Percentiles rank a stretch among this genome's conserved stretches.
These are phyloP conservation scores for Paracyprichromis sp. DNA, from an alignment of 2,113 vertebrate species.

Conservation along the genomic window DNA sequence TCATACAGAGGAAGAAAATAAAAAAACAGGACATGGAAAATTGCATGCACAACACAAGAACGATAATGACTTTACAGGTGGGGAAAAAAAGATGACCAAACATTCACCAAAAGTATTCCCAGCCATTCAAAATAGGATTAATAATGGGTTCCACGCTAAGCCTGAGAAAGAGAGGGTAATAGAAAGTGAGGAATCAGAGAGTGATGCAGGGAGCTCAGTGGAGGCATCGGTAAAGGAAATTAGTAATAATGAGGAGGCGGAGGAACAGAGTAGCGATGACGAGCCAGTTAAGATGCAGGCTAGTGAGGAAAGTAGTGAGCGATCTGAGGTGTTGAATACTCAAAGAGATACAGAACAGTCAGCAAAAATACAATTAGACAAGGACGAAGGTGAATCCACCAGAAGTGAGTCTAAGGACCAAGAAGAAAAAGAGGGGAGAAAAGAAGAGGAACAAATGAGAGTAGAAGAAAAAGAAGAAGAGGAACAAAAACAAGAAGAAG, in stretches of 20 bases:
- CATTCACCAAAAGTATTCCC: not conserved
- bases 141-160: not conserved
- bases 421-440: not conserved
- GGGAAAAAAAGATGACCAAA: constrained; percentile 9
- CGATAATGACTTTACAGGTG: not conserved
- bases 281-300: constrained; percentile 18
- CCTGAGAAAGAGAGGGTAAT: not conserved
- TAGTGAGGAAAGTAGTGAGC: constrained; percentile 34
- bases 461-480: not conserved
- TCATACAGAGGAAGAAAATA: not conserved
- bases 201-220: constrained; percentile 12
- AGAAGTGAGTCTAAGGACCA: not conserved
- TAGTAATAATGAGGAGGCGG: constrained; percentile 25
- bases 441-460: not conserved
- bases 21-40: not conserved
- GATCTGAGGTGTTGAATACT: constrained; percentile 3
- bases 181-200: constrained; percentile 29
- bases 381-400: not conserved
- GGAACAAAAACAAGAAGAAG: not conserved
- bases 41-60: not conserved
- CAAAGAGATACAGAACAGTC: constrained; percentile 1
- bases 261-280: constrained; percentile 16
- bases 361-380: not conserved
- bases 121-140: not conserved
- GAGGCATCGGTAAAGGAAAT: constrained; percentile 16